Base-by-base conservation (phyloP, 2,797 vertebrate genomes). In the Scomberomorus guttatus region DNA sequence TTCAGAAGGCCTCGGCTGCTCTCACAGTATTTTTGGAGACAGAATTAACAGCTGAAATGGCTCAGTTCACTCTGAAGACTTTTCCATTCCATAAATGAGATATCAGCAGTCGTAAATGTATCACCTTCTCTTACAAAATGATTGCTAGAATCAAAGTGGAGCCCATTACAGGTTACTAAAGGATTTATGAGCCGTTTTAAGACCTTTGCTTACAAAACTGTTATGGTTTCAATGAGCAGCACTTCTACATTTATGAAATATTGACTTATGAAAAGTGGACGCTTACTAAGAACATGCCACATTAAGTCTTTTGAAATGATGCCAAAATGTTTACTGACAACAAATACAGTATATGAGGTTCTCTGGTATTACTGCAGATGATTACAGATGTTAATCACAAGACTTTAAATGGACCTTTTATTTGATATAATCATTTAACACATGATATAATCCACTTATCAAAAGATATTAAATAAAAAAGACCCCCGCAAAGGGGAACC, bases 171-270 rank as follows among this genome's bases (percentile, higher is more conserved):
- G 79, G 58, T 63, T 59, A 52, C 32, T 1, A 2, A n/a, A 60
- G 52, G 72, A 86, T 79, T 86, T 79, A 87, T 27, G 48, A 44
- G 37, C 11, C 65, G 0, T 69, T 76, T 62, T 54, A 72, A 64
- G 68, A 71, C 24, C 66, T 72, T 63, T 79, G 81, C 81, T 84
- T 72, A 77, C 66, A 51, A 59, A 81, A 27, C 24, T 2, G 56
- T 77, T 52, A 25, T 2, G 56, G 48, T 72, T 80, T 63, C 50
- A 67, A 56, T 4, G 18, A 74, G 57, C 22, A 44, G 24, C 4
- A 1, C 61, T 46, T 81, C 22, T 62, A 51, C 17, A 2, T 55
- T 81, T 34, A 75, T 81, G 70, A 86, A 81, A 81, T 68, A 79
- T 61, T 55, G 59, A 69, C 60, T 58, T 50, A 3, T 63, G 66